Evolutionary conservation across 2,888 invertebrate genomes (phyloP).

Genomic region (Acleris sparsana): DNA sequence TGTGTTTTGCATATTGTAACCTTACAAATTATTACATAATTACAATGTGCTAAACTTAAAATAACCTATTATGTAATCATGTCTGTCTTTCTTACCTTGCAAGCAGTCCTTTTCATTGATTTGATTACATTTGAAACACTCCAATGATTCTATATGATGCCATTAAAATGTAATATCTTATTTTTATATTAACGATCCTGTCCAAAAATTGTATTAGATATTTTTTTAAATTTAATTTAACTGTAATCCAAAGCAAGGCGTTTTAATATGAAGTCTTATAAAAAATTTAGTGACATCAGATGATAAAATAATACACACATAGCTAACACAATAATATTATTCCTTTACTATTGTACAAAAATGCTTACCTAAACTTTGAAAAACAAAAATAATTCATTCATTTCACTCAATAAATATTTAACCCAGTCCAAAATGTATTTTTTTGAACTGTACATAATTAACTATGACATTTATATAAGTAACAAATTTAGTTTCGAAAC

Average conservation of each 20-base stretch:
- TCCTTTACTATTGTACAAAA: slow-evolving; percentile 31
- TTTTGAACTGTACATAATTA: slow-evolving; percentile 21
- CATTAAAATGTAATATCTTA: slow-evolving; percentile 24
- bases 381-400: slow-evolving; percentile 28
- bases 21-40: slow-evolving; percentile 78
- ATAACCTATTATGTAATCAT: slow-evolving; percentile 76
- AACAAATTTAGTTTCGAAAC: slow-evolving; percentile 18
- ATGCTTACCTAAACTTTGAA: slow-evolving; percentile 29
- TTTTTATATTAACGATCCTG: slow-evolving; percentile 30
- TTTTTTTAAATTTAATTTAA: slow-evolving; percentile 10
- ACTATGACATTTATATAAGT: slow-evolving; percentile 10
- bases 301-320: slow-evolving; percentile 28
- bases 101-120: slow-evolving; percentile 67
- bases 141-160: slow-evolving; percentile 19
- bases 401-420: slow-evolving; percentile 27
- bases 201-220: slow-evolving; percentile 8
- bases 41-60: slow-evolving; percentile 83
- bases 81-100: slow-evolving; percentile 76
- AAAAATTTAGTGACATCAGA: slow-evolving; percentile 19
- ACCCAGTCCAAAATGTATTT: slow-evolving; percentile 14
- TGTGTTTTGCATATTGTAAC: slow-evolving; percentile 80
- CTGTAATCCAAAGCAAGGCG: slow-evolving; percentile 29
- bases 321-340: slow-evolving; percentile 28
- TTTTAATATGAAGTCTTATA: slow-evolving; percentile 12
- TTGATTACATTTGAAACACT: slow-evolving; percentile 50